Conservation (phyloP, 1,140 invertebrate species). For the Chironomus tepperi region DNA sequence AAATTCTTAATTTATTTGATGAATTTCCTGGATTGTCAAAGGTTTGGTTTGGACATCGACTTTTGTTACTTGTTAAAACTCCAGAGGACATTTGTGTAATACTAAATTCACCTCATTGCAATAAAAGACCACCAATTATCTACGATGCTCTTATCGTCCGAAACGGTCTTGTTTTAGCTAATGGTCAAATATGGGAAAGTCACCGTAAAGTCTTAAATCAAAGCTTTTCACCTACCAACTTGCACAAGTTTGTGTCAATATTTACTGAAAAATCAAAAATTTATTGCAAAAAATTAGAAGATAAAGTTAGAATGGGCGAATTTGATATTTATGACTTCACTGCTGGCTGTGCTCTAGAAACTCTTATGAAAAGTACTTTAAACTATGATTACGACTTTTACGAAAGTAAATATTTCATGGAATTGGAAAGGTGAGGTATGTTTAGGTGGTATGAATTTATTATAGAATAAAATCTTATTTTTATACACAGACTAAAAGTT, state of each 20-base stretch:
- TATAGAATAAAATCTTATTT: not conserved
- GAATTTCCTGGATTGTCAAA: not conserved
- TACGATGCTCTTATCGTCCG: not conserved
- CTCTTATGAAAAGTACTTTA: not conserved
- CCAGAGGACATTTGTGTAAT: not conserved
- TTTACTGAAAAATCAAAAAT: conserved; percentile 5
- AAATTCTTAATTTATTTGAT: not conserved
- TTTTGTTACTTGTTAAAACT: not conserved
- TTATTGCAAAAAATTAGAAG: not conserved
- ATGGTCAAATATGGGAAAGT: conserved; percentile 9
- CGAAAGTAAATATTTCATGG: not conserved
- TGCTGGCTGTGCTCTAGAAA: not conserved
- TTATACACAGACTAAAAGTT: not conserved
- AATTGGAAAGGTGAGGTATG: not conserved
- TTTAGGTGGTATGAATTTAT: not conserved
- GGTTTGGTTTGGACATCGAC: not conserved
- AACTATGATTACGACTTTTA: not conserved
- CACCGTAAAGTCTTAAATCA: not conserved
- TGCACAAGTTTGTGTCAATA: not conserved
- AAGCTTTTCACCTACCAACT: not conserved
- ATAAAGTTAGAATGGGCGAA: not conserved
- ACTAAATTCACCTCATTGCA: not conserved
- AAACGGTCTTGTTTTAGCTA: not conserved
- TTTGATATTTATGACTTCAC: not conserved
- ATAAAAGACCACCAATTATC: not conserved